Conservation (phyloP, 2,797 vertebrate species). For the Lacerta bilineata region DNA sequence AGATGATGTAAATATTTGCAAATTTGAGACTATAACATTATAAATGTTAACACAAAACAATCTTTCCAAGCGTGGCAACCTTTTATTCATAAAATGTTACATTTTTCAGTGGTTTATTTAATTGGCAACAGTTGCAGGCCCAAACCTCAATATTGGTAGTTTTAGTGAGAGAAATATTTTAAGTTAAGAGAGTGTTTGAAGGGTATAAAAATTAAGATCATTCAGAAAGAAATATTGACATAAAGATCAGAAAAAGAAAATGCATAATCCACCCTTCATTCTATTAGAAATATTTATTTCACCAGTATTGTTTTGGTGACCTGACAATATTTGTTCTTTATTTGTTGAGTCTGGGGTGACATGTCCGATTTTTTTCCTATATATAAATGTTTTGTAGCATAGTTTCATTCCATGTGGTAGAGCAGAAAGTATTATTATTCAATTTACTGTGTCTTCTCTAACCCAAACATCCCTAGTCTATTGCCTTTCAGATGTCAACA, state of each 20-base stretch:
- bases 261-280: neutral
- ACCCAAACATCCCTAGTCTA: neutral
- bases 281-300: neutral
- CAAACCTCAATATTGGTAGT: neutral
- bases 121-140: neutral
- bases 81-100: neutral
- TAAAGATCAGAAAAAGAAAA: neutral
- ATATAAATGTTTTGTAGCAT: neutral
- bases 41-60: neutral
- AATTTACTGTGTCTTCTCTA: too few species aligned
- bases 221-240: neutral
- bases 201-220: neutral
- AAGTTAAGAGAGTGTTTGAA: neutral
- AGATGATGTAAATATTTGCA: neutral
- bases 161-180: neutral
- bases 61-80: neutral
- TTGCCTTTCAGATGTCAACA: too few species aligned
- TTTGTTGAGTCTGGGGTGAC: neutral
- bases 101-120: neutral
- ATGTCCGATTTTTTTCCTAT: neutral
- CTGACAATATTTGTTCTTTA: neutral
- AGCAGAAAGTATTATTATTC: neutral
- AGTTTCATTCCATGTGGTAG: neutral
- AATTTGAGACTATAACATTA: neutral
- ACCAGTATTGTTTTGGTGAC: neutral